Evolutionary conservation across 2,888 invertebrate species (phyloP).

Genomic region (Nomada ferruginata): DNA sequence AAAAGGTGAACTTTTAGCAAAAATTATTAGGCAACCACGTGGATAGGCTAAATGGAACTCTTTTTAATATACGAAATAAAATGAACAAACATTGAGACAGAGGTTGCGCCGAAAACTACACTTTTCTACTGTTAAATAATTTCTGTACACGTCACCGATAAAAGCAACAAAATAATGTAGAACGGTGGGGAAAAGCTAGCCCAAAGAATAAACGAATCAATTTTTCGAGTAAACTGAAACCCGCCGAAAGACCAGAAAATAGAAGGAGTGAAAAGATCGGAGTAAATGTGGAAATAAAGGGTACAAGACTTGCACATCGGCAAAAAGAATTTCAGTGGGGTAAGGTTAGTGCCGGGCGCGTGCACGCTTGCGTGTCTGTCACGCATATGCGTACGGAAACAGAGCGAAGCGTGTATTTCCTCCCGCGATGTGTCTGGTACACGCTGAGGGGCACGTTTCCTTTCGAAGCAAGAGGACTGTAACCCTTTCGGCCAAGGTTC

Average conservation of each 20-base stretch:
- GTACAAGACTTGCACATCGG: constrained; percentile 12
- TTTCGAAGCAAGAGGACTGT: constrained; percentile 44
- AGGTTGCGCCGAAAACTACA: too few species aligned
- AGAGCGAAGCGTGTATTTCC: constrained; percentile 74
- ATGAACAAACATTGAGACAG: too few species aligned
- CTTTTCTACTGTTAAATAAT: too few species aligned
- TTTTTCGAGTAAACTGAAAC: not conserved
- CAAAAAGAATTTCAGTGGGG: constrained; percentile 62
- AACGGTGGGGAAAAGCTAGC: not conserved
- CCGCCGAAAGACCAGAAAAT: not conserved
- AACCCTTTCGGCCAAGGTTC: constrained; percentile 52
- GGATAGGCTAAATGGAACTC: too few species aligned
- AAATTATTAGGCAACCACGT: too few species aligned
- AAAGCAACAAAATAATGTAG: too few species aligned
- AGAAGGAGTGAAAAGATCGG: not conserved
- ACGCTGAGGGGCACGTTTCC: constrained; percentile 45
- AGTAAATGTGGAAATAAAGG: not conserved
- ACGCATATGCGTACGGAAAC: constrained; percentile 80
- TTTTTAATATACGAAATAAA: too few species aligned
- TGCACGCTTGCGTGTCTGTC: constrained; percentile 79
- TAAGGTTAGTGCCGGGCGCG: constrained; percentile 72
- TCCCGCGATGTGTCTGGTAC: constrained; percentile 34
- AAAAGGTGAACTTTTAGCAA: too few species aligned
- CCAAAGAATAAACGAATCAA: not conserved
- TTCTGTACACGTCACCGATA: too few species aligned